Percentiles rank a stretch among this genome's conserved stretches.
phyloP scores from a whole-genome alignment of 2,797 vertebrate genomes.

The Myoxocephalus aenaeus region DNA sequence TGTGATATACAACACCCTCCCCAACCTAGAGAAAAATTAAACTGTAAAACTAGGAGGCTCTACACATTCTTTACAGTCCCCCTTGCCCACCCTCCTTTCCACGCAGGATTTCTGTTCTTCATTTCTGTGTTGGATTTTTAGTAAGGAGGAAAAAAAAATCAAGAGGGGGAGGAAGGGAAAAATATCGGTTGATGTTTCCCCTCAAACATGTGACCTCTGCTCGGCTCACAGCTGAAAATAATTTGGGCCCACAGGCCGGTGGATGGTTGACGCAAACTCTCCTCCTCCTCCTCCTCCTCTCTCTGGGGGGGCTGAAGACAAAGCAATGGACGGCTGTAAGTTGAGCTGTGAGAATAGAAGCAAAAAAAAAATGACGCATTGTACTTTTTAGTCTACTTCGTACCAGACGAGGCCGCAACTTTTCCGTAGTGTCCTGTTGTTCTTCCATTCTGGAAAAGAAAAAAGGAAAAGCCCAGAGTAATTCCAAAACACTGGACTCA shows the following conservation, averaged over 20 bases:
- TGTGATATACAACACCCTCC: constrained; percentile 52
- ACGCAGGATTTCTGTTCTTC: constrained; percentile 61
- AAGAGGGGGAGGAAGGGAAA: constrained; percentile 37
- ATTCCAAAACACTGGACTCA: constrained; percentile 54
- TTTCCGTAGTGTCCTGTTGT: constrained; percentile 26
- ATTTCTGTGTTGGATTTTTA: constrained; percentile 62
- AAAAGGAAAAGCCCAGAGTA: constrained; percentile 20
- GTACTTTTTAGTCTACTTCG: constrained; percentile 28
- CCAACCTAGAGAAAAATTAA: constrained; percentile 37
- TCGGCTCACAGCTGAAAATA: constrained; percentile 85
- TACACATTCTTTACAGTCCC: constrained; percentile 59
- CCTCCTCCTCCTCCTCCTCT: constrained; percentile 52
- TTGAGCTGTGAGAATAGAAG: constrained; percentile 29
- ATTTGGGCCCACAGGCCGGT: constrained; percentile 79
- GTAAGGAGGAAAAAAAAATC: constrained; percentile 49
- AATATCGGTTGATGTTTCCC: constrained; percentile 75
- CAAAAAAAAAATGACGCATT: constrained; percentile 24
- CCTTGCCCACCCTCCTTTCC: constrained; percentile 19
- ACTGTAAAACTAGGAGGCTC: constrained; percentile 56
- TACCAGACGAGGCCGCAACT: constrained; percentile 9
- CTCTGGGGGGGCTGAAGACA: constrained; percentile 46
- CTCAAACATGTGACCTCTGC: constrained; percentile 82
- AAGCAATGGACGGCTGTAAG: constrained; percentile 34
- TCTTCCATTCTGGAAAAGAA: constrained; percentile 26
- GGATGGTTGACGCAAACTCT: constrained; percentile 70